Conservation (phyloP, 2,797 vertebrate species). For the Gymnocypris eckloni region DNA sequence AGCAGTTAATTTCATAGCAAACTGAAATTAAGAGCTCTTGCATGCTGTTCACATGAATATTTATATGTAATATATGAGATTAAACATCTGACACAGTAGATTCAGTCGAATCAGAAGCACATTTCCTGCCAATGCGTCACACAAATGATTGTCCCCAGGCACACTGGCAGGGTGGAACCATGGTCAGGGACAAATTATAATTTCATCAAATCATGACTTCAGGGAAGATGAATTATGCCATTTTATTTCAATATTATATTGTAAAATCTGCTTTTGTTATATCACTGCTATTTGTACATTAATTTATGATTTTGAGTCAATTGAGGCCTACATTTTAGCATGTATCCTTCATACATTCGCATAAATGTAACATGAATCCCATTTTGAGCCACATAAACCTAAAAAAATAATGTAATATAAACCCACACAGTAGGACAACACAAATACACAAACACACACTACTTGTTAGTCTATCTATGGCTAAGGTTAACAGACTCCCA, state of each 20-base stretch:
- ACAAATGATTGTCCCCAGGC: conserved; percentile 65
- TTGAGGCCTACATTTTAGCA: not conserved
- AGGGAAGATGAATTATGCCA: not conserved
- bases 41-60: conserved; percentile 50
- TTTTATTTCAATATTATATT: conserved; percentile 48
- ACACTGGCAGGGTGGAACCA: conserved; percentile 67
- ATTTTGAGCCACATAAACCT: not conserved
- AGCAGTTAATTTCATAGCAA: conserved; percentile 12
- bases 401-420: not conserved
- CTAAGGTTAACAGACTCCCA: conserved; percentile 56
- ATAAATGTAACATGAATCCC: not conserved
- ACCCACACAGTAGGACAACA: not conserved
- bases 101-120: conserved; percentile 48
- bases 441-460: conserved; percentile 31
- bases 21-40: conserved; percentile 43
- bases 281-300: not conserved
- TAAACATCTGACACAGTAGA: conserved; percentile 58
- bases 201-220: conserved; percentile 80
- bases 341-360: not conserved
- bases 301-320: not conserved
- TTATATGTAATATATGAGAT: conserved; percentile 49
- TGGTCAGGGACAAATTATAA: conserved; percentile 85
- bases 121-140: conserved; percentile 46
- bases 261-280: conserved; percentile 43
- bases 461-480: conserved; percentile 47